Percentiles rank a stretch among this genome's conserved stretches.
These are phyloP conservation scores for Galeruca laticollis DNA, from an alignment of 2,888 invertebrate genomes.

Conservation along the genomic window DNA sequence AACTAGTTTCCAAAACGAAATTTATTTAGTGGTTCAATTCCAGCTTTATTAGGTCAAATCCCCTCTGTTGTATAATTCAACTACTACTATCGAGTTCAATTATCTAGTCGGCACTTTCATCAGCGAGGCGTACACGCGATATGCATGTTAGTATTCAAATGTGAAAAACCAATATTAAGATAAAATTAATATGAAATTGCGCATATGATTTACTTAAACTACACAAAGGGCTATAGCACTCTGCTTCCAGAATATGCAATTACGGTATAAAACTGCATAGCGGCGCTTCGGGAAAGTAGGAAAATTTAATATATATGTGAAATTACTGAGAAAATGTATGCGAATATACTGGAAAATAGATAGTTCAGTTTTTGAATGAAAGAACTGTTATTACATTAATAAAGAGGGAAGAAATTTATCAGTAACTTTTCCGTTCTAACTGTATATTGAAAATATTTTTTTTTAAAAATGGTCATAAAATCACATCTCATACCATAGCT, in stretches of 20 bases:
- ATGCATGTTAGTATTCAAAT: slow-evolving; percentile 13
- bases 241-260: not conserved
- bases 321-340: not conserved
- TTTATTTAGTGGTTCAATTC: not conserved
- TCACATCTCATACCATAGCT: no score
- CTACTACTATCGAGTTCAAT: slow-evolving; percentile 13
- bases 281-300: not conserved
- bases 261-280: slow-evolving; percentile 1
- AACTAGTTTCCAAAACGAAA: no score
- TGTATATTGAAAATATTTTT: no score
- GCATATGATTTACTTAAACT: slow-evolving; percentile 5
- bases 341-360: not conserved
- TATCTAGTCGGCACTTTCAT: slow-evolving; percentile 10
- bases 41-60: not conserved
- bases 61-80: slow-evolving; percentile 6
- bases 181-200: slow-evolving; percentile 10
- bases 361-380: not conserved
- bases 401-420: no score
- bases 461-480: no score
- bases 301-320: not conserved
- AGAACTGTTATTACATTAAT: not conserved
- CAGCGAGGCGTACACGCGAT: slow-evolving; percentile 10
- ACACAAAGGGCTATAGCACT: not conserved
- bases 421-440: no score
- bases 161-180: slow-evolving; percentile 2